Conservation (phyloP, 1,140 invertebrate species). For the Diabrotica virgifera region DNA sequence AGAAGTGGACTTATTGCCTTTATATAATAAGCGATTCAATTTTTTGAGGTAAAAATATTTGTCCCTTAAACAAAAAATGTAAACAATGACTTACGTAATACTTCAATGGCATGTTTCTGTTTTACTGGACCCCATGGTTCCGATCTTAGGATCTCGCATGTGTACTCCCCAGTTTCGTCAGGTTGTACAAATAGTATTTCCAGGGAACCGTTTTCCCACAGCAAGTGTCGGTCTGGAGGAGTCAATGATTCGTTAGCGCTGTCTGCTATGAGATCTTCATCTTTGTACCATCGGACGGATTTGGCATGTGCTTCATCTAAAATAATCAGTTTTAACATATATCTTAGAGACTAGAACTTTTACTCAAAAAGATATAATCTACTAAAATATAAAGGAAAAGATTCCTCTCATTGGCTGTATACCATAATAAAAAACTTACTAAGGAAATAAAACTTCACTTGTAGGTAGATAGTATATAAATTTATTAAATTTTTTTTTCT, state of each 20-base stretch:
- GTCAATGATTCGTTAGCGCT: conserved; percentile 52
- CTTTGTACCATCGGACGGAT: conserved; percentile 57
- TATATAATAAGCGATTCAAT: too few species aligned
- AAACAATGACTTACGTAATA: conserved; percentile 60
- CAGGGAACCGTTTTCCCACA: conserved; percentile 69
- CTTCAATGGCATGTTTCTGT: conserved; percentile 71
- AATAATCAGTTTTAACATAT: too few species aligned
- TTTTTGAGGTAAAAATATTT: not conserved
- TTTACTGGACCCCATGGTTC: conserved; percentile 58
- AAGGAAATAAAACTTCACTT: too few species aligned
- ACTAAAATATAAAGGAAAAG: too few species aligned
- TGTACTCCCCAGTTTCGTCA: conserved; percentile 69
- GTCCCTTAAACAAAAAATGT: too few species aligned
- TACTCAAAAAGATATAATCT: too few species aligned
- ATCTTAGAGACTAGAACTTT: too few species aligned
- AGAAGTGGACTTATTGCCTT: too few species aligned
- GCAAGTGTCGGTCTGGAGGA: conserved; percentile 55
- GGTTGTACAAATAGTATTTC: conserved; percentile 60
- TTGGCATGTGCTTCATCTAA: conserved; percentile 37
- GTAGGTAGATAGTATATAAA: too few species aligned
- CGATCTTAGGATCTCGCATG: conserved; percentile 63
- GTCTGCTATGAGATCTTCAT: conserved; percentile 60
- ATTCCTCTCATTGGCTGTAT: too few species aligned
- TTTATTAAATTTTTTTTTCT: too few species aligned
- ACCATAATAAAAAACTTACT: too few species aligned